These are phyloP conservation scores for Acrobasis consociella DNA, from an alignment of 2,888 invertebrate species.

Conservation along the genomic window DNA sequence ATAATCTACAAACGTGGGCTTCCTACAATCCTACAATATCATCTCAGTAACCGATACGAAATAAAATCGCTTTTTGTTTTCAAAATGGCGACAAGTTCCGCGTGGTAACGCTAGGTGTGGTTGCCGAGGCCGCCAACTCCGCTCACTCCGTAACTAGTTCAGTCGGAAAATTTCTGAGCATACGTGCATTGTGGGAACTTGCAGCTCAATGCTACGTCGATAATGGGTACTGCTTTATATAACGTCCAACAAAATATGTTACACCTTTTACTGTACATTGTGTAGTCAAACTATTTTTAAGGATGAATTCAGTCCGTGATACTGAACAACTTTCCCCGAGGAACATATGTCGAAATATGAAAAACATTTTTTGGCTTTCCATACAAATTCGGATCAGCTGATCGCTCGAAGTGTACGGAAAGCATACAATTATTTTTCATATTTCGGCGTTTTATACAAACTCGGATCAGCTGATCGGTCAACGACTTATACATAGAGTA, in stretches of 20 bases:
- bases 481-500: too few relatives aligned
- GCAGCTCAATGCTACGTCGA: conserved; percentile 7
- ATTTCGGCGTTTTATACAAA: too few relatives aligned
- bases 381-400: too few relatives aligned
- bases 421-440: too few relatives aligned
- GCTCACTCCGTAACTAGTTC: conserved; percentile 44
- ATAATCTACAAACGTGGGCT: not conserved
- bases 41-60: not conserved
- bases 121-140: conserved; percentile 56
- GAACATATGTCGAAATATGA: too few relatives aligned
- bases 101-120: conserved; percentile 35
- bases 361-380: too few relatives aligned
- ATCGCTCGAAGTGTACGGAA: too few relatives aligned
- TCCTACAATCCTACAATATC: not conserved
- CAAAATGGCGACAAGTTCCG: conserved; percentile 20
- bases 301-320: too few relatives aligned
- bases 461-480: too few relatives aligned
- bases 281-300: too few relatives aligned
- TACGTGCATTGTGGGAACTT: conserved; percentile 17
- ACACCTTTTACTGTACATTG: too few relatives aligned
- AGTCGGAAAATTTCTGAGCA: conserved; percentile 21
- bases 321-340: too few relatives aligned
- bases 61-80: conserved; percentile 10
- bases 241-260: not conserved
- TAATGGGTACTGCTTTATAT: not conserved